Percentiles rank a stretch among this genome's conserved stretches.
phyloP scores from a whole-genome alignment of 1,140 invertebrate species.

The Eumeta japonica region DNA sequence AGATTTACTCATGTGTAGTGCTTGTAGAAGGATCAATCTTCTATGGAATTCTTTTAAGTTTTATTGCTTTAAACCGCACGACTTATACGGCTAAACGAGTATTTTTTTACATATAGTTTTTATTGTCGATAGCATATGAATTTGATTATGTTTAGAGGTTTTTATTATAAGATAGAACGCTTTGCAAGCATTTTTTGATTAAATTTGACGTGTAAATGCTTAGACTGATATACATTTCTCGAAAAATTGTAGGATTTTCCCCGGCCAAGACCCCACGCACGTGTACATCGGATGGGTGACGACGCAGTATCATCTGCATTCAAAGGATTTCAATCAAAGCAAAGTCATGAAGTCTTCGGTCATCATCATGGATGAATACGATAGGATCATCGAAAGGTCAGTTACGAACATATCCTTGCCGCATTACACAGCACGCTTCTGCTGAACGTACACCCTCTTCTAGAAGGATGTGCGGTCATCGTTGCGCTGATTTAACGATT shows the following conservation, averaged over 20 bases:
- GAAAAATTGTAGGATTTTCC: slow-evolving; percentile 92
- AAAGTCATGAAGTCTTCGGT: slow-evolving; percentile 85
- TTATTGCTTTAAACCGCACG: no score
- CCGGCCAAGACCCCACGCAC: slow-evolving; percentile 95
- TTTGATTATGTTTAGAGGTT: neutral
- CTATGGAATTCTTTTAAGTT: no score
- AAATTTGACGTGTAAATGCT: neutral
- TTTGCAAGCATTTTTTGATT: neutral
- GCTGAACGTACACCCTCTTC: no score
- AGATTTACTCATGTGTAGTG: no score
- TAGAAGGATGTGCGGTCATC: no score
- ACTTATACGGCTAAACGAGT: neutral
- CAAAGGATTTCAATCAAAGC: slow-evolving; percentile 86
- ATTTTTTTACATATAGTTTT: neutral
- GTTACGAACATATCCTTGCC: no score
- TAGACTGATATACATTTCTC: slow-evolving; percentile 9
- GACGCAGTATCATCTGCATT: slow-evolving; percentile 90
- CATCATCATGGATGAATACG: slow-evolving; percentile 78
- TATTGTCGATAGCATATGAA: neutral
- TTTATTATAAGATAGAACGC: neutral
- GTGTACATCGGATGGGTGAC: slow-evolving; percentile 99
- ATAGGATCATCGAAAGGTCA: slow-evolving; percentile 71
- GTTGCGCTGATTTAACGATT: no score
- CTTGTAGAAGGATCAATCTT: no score
- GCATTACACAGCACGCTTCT: no score